phyloP scores from a whole-genome alignment of 30 jellyfish, hydroid and myxozoan genomes.

The Aurelia sp. region DNA sequence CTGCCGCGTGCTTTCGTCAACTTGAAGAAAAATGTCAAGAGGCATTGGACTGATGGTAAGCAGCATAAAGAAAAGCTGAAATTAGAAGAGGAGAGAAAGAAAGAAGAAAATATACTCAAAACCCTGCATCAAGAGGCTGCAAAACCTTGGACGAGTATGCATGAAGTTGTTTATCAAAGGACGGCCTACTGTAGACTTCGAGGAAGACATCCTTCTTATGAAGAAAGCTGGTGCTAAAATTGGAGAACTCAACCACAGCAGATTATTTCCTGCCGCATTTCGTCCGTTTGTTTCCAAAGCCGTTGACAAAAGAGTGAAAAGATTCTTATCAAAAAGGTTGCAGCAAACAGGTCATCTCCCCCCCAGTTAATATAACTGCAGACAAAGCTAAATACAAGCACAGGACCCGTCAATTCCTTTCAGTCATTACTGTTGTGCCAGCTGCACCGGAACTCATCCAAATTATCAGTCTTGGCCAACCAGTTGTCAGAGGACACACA shows the following conservation, averaged over 20 bases:
- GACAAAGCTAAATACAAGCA: slow-evolving; percentile 18
- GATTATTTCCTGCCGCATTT: slow-evolving; percentile 9
- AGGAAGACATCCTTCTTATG: slow-evolving; percentile 1
- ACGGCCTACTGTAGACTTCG: slow-evolving; percentile 1
- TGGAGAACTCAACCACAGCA: slow-evolving; percentile 6
- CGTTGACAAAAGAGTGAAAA: slow-evolving; percentile 10
- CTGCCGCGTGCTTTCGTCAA: slow-evolving; percentile 20
- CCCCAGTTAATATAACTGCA: slow-evolving; percentile 3
- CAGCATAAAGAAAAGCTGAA: background rate
- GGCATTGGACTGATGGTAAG: slow-evolving; percentile 5
- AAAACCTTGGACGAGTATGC: slow-evolving; percentile 13
- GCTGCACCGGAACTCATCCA: slow-evolving; percentile 13
- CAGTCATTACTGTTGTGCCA: slow-evolving; percentile 22
- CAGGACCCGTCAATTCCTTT: slow-evolving; percentile 23
- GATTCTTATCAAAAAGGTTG: slow-evolving; percentile 4
- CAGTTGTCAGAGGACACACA: slow-evolving; percentile 14
- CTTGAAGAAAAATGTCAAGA: slow-evolving; percentile 9
- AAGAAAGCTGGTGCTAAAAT: slow-evolving; percentile 1
- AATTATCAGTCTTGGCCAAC: slow-evolving; percentile 19
- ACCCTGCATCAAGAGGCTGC: slow-evolving; percentile 11
- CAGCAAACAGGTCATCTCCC: slow-evolving; percentile 13
- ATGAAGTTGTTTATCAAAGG: background rate
- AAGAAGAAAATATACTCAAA: background rate
- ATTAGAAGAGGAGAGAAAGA: background rate
- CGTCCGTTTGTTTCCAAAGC: slow-evolving; percentile 24